Evolutionary conservation across 2,113 vertebrate species (phyloP).

Genomic region (Siniperca chuatsi): DNA sequence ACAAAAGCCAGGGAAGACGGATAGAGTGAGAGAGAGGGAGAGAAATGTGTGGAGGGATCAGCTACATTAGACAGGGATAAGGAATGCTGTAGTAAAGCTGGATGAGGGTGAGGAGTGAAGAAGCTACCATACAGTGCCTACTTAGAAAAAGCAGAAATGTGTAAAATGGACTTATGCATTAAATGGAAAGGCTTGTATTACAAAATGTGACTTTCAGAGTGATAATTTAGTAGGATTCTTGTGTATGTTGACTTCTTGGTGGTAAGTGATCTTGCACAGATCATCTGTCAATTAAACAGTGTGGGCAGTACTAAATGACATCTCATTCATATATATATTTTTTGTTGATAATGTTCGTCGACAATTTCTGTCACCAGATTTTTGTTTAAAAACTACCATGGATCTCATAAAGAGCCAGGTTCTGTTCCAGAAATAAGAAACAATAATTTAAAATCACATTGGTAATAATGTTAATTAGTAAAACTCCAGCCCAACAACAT

Average conservation of each 20-base stretch:
- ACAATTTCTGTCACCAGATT: background rate
- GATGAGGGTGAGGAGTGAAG: constrained; percentile 58
- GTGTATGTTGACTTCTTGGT: background rate
- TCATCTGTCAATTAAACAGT: constrained; percentile 3
- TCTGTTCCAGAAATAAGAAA: no score
- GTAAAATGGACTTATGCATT: constrained; percentile 9
- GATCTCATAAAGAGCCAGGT: background rate
- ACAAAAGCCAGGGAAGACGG: constrained; percentile 57
- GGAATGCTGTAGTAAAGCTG: constrained; percentile 70
- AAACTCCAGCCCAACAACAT: no score
- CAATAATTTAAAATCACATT: no score
- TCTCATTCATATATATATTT: no score
- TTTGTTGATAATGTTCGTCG: background rate
- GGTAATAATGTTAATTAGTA: no score
- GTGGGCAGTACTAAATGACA: background rate
- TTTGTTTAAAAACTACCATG: background rate
- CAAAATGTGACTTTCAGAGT: background rate
- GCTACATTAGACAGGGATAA: constrained; percentile 72
- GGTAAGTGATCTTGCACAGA: background rate
- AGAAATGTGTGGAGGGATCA: constrained; percentile 58
- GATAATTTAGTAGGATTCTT: background rate
- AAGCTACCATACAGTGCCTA: constrained; percentile 22
- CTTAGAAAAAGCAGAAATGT: constrained; percentile 45
- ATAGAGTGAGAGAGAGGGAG: constrained; percentile 29
- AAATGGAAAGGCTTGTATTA: constrained; percentile 11